Evolutionary conservation across 2,888 invertebrate species (phyloP), one percentile per base, ranked within the genome.

Genomic region (Netelia melanura): DNA sequence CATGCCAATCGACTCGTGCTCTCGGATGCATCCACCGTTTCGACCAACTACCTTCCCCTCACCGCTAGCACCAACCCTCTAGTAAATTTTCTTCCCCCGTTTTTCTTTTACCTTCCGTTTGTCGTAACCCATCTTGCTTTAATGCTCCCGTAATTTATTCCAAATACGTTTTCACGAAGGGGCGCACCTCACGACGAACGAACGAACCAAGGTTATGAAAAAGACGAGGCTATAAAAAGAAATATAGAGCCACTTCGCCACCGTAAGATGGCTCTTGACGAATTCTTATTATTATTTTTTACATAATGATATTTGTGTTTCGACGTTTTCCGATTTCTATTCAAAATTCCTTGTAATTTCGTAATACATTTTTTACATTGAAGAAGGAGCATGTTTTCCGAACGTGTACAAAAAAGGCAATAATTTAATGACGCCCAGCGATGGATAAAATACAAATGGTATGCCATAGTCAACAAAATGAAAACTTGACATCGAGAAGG

Each of bases 121-220:
- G 56, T 76, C 76, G 84, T 84, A 64, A 76, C 81, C 71, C 81
- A 84, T 72, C 82, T 85, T 82, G 54, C 79, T 70, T 85, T 75
- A 74, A 78, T 74, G 64, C 30, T 52, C 48, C 21, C 72, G 78
- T 83, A 72, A 83, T 83, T 78, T 78, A 83, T 83, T 77, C 83
- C 25, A 58, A 75, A 71, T 67, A 72, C 72, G 83, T 30, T 78
- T 61, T 77, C 64, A 21, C 65, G 10, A 25, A 71, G 71, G 78
- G 48, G 67, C 68, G 54, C 43, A 52, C 54, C 44, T 58, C 62
- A 30, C 79, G 64, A 74, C 67, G 56, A 81, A 61, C 67, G 52
- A 74, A 74, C n/a, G 56, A 52, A 30, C 44, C 10, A 56, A 43
- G 17, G 64, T 14, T 38, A 56, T 56, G 14, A 64, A 54, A 79